A percentile compares a stretch with the other conserved stretches of the same genome.
Conservation (phyloP, 1,140 invertebrate species). For the Bursaphelenchus mucronatus region DNA sequence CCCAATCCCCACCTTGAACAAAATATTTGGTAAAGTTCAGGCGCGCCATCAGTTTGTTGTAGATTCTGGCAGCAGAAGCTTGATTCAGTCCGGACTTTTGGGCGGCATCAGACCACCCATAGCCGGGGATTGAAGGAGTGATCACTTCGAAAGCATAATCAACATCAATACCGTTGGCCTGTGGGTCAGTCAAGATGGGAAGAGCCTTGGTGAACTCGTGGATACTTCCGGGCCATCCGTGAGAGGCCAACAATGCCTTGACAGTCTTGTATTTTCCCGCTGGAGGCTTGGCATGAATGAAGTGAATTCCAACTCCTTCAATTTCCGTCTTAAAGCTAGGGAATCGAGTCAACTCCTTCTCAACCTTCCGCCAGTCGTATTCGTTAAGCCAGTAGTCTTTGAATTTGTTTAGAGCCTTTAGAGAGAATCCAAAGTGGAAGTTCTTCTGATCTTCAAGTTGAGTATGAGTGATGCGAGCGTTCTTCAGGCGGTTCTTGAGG, state of each 20-base stretch:
- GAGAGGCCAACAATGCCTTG: constrained; percentile 67
- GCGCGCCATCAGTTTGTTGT: constrained; percentile 76
- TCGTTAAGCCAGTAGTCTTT: constrained; percentile 72
- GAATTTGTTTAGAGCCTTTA: constrained; percentile 69
- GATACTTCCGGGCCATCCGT: constrained; percentile 78
- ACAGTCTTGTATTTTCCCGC: constrained; percentile 48
- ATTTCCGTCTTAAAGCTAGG: constrained; percentile 70
- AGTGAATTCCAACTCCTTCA: constrained; percentile 67
- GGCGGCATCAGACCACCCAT: constrained; percentile 74
- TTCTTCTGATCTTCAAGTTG: constrained; percentile 69
- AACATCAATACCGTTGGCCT: constrained; percentile 66
- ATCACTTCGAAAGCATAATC: constrained; percentile 75
- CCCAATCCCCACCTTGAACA: constrained; percentile 76
- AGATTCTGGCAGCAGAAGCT: constrained; percentile 69
- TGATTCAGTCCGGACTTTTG: constrained; percentile 66
- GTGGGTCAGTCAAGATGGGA: constrained; percentile 69
- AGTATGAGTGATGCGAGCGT: constrained; percentile 64
- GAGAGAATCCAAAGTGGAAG: constrained; percentile 76
- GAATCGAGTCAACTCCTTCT: constrained; percentile 69
- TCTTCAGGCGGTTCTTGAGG: constrained; percentile 66
- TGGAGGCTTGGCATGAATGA: constrained; percentile 42
- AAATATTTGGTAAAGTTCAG: constrained; percentile 74
- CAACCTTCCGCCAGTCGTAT: constrained; percentile 72
- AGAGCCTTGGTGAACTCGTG: constrained; percentile 78
- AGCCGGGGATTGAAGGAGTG: constrained; percentile 76